These are phyloP conservation scores for Myotis pilosus DNA, from an alignment of 2,797 vertebrate species.

Conservation along the genomic window DNA sequence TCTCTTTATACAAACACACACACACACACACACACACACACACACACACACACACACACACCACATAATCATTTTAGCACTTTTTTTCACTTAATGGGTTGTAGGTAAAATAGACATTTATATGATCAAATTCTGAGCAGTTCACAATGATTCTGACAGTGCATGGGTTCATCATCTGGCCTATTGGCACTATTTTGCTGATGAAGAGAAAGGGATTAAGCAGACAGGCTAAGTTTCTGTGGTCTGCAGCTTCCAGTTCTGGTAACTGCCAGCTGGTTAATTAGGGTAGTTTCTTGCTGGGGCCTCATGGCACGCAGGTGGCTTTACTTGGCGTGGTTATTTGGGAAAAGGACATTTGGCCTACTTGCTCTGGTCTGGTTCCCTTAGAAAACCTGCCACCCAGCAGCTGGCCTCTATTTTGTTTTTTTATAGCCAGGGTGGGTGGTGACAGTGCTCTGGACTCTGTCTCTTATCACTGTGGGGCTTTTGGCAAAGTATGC, in stretches of 20 bases:
- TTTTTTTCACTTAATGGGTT: not conserved
- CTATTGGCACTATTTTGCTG: not conserved
- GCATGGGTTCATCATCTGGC: not conserved
- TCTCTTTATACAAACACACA: not conserved
- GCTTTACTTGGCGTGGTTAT: not conserved
- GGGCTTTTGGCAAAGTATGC: not conserved
- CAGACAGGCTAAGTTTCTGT: not conserved
- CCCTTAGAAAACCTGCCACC: not conserved
- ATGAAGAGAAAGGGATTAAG: not conserved
- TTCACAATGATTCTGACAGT: not conserved
- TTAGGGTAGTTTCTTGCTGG: not conserved
- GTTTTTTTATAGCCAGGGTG: not conserved
- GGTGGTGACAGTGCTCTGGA: not conserved
- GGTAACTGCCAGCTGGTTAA: not conserved
- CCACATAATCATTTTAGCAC: not conserved
- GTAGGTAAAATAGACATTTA: not conserved
- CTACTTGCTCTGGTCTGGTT: not conserved
- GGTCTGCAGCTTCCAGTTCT: not conserved
- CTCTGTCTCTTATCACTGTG: not conserved
- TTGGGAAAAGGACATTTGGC: not conserved
- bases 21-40: not conserved
- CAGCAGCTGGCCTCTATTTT: not conserved
- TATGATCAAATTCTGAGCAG: not conserved
- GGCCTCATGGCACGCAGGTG: not conserved
- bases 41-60: accelerated